Evolutionary conservation across 2,797 vertebrate species (phyloP).

Genomic region (Triplophysa bombifrons): DNA sequence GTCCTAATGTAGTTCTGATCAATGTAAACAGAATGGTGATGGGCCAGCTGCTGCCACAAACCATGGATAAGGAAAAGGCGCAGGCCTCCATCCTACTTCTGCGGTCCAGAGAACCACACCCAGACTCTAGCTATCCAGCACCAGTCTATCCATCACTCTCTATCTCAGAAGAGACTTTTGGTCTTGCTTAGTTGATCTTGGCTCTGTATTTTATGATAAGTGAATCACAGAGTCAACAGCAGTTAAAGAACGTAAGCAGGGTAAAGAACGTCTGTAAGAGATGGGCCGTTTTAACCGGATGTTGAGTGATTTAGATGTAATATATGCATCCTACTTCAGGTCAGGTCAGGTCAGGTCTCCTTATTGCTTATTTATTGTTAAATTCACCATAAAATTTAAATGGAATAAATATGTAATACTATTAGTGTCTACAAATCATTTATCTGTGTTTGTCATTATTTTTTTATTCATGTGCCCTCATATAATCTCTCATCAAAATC

Average conservation of each 20-base stretch:
- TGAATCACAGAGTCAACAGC: neutral
- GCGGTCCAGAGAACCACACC: slow-evolving; percentile 1
- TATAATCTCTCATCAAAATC: no score
- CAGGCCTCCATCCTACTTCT: slow-evolving; percentile 4
- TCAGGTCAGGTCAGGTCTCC: neutral
- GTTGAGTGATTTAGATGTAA: slow-evolving; percentile 7
- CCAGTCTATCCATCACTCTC: neutral
- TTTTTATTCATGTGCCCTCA: no score
- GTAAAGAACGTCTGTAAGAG: slow-evolving; percentile 18
- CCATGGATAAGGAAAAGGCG: slow-evolving; percentile 2
- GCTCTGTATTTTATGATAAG: neutral
- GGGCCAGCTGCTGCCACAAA: neutral
- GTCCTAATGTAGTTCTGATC: slow-evolving; percentile 33
- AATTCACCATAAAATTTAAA: no score
- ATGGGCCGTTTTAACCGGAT: slow-evolving; percentile 7
- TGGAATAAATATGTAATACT: no score
- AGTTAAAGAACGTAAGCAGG: no score
- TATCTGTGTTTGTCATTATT: no score
- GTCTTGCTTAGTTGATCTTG: neutral
- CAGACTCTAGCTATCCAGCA: neutral
- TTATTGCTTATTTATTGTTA: neutral
- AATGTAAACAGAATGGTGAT: slow-evolving; percentile 27
- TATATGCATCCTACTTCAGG: slow-evolving; percentile 11
- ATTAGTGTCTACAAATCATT: no score
- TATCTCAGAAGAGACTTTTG: neutral